phyloP scores from a whole-genome alignment of 2,113 vertebrate species.

The Psittacula cyanocephala region DNA sequence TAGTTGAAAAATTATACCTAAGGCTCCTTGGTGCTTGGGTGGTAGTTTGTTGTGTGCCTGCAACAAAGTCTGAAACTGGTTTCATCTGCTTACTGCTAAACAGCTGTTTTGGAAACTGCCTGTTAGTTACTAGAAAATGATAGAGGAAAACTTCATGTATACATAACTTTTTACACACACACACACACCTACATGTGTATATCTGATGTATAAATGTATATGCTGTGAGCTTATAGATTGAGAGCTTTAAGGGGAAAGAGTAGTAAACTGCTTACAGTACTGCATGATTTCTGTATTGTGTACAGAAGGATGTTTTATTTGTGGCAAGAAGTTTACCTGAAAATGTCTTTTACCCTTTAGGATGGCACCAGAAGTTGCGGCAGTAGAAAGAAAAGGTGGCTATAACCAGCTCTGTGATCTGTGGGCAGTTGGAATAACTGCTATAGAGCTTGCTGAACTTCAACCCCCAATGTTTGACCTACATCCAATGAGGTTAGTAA shows the following conservation, averaged over 20 bases:
- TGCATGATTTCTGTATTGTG: not conserved
- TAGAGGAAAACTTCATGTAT: not conserved
- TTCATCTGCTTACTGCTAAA: not conserved
- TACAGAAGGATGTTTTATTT: not conserved
- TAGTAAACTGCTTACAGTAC: not conserved
- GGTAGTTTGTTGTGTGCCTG: not conserved
- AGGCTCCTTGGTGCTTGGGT: not conserved
- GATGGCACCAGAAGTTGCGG: conserved; percentile 99
- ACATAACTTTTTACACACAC: not conserved
- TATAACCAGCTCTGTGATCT: conserved; percentile 99
- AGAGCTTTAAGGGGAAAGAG: not conserved
- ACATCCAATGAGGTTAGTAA: conserved; percentile 93
- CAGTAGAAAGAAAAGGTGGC: conserved; percentile 97
- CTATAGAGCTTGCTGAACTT: conserved; percentile 96
- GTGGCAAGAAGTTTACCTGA: not conserved
- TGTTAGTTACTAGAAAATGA: not conserved
- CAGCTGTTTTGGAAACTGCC: not conserved
- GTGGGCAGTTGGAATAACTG: conserved; percentile 98
- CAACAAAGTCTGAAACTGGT: not conserved
- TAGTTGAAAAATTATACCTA: not conserved
- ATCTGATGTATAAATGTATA: not conserved
- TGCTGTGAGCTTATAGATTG: not conserved
- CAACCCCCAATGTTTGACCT: conserved; percentile 98
- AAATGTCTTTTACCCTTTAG: conserved; percentile 60
- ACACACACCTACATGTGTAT: rapidly evolving